These are phyloP conservation scores for Channa striata DNA, from an alignment of 2,797 vertebrate species.

Conservation along the genomic window DNA sequence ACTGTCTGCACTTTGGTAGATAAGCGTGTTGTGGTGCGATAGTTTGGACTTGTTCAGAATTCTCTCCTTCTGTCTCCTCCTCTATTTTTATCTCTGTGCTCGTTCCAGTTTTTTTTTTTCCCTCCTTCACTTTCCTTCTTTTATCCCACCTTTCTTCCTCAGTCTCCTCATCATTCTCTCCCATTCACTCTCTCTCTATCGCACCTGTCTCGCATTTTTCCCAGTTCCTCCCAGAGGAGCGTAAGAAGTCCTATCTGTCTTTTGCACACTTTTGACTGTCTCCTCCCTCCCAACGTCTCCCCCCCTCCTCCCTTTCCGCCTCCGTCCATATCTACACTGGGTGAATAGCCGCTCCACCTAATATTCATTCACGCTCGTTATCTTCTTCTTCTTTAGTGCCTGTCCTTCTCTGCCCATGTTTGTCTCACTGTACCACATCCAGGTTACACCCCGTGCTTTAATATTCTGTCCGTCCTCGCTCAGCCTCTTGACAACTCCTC, in stretches of 20 bases:
- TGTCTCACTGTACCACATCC: conserved; percentile 44
- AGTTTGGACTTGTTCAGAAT: conserved; percentile 66
- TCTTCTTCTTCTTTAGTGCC: conserved; percentile 33
- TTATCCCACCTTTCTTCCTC: conserved; percentile 57
- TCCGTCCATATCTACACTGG: conserved; percentile 63
- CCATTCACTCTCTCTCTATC: conserved; percentile 63
- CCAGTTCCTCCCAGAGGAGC: conserved; percentile 62
- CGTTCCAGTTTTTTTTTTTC: conserved; percentile 22
- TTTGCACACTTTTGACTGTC: conserved; percentile 68
- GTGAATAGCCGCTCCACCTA: conserved; percentile 58
- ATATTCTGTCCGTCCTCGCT: conserved; percentile 49
- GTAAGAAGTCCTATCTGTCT: conserved; percentile 70
- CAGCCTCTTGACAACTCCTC: conserved; percentile 19
- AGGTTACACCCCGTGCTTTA: conserved; percentile 51
- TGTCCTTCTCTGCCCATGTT: conserved; percentile 39
- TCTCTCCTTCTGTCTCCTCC: conserved; percentile 49
- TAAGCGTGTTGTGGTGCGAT: conserved; percentile 65
- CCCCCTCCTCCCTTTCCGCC: conserved; percentile 7
- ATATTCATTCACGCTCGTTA: conserved; percentile 61
- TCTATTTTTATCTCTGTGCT: conserved; percentile 64
- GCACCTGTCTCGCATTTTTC: conserved; percentile 58
- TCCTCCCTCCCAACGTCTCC: conserved; percentile 32
- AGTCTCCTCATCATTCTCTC: conserved; percentile 43
- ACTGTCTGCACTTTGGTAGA: conserved; percentile 74
- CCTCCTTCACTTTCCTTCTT: conserved; percentile 41